Base-by-base conservation (phyloP, 2,888 invertebrate species). In the Flabesymbios commensalis region DNA sequence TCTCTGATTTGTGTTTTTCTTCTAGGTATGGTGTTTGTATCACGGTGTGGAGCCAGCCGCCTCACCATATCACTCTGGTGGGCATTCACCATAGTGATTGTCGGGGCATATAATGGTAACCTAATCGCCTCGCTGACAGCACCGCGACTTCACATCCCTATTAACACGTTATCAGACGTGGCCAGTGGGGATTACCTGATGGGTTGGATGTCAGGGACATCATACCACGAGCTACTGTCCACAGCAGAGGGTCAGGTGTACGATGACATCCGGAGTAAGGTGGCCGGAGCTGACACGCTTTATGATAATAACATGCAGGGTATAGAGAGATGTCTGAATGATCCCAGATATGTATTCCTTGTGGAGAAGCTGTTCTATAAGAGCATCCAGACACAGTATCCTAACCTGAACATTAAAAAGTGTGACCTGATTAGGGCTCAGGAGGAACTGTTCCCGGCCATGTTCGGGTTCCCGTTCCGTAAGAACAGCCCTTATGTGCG, bases 61-160 rank as follows among this genome's bases (percentile, higher is more conserved):
- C 81, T 94, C 5, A 87, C 94, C 2, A 88, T 94, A 0, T 93
- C 92, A 0, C 89, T 91, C 1, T 95, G 94, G 94, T 94, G 94
- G 94, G 81, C 94, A 19, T 91, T 92, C 1, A 93, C 94, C 0
- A 86, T 94, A 65, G 90, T 94, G 0, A 86, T 94, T 24, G 91
- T 94, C 0, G 94, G 94, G 22, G 93, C 93, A 0, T 95, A 94
- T 79, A 93, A 93, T 57, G 94, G 94, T 1, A 94, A 93, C 83
- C 86, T 95, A 70, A 94, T 94, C 0, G 94, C 94, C 0, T 94
- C 94, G 80, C 86, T 94, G 43, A 94, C 94, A 0, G 94, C 94
- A 77, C 94, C 94, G 0, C 90, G 91, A 79, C n/a, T 24, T 5
- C 90, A 90, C 78, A 84, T 86, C 33, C 87, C 90, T 0, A 87